Evolutionary conservation across 2,113 vertebrate genomes (phyloP), one percentile per base, ranked within the genome.

Genomic region (Rhinolophus sinicus): DNA sequence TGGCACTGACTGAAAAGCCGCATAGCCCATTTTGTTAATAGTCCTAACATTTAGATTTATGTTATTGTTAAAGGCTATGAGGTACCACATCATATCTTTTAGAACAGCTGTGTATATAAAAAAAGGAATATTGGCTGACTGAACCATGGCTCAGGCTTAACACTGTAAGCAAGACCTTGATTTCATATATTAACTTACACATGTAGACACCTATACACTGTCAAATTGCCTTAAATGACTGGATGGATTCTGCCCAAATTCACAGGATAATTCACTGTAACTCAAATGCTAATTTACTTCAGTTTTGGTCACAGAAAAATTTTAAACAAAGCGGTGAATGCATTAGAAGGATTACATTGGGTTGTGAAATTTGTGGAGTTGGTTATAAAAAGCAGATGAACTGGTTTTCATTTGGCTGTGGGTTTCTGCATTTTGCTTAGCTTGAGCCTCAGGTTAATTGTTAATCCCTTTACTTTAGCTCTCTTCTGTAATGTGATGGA

Each of bases 321-420:
- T n/a, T n/a, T n/a, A 94, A 92, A 2, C 7, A 93, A 95, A 92
- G 5, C 24, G 88, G n/a, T 83, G 65, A 84, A 7, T 8, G 16
- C 35, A 22, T 52, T 84, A 84, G n/a, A 64, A 84, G 16, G 10
- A 92, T 86, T 90, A 67, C 35, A 56, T n/a, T 62, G 50, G 60
- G 54, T 40, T 83, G 19, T 81, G 58, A 94, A 80, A 30, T 87
- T 80, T 70, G 8, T 6, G 26, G 21, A 94, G 19, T 40, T 97
- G n/a, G 93, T 60, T 94, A 95, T 82, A 26, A 95, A 80, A 92
- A 44, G 19, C 64, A 94, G 22, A 64, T 62, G 6, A 91, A 56
- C 7, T 90, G 18, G 3, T 92, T 97, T 95, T 87, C 50, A 40
- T 75, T 60, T 96, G 28, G 3, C 33, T 70, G 12, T 69, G 28